Evolutionary conservation across 92 coral and sea anemone genomes (phyloP), one percentile per base, ranked within the genome.

Genomic region (Zoanthus gigantus): DNA sequence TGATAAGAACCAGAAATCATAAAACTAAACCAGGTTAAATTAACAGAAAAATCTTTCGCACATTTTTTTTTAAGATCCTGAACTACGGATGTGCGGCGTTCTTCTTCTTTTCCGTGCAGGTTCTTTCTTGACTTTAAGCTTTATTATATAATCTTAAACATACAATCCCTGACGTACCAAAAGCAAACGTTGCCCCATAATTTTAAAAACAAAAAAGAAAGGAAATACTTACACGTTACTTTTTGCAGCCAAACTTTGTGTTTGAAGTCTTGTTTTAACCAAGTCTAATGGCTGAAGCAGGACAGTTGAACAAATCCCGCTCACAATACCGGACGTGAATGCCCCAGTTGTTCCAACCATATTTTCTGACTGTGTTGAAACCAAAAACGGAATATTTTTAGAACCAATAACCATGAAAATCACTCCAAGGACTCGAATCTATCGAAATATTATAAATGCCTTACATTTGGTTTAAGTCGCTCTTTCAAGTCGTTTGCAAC

Each of bases 221-320:
- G 2, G 44, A 56, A 0, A 16, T 17, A 81, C 85, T 67, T 67
- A 81, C 85, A 74, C 85, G 28, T 71, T 54, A 47, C n/a, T 66
- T 46, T 90, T 77, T 1, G 94, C 57, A 32, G 93, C 77, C 42
- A 86, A 30, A 46, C 92, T 79, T 42, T 86, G 91, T 13, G 91
- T 88, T 78, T 96, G 98, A 84, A 97, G 90, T 69, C 98, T 86
- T 10, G 99, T 97, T 82, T 97, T 97, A 29, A 97, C 94, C 87
- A 97, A 90, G 83, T 95, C 99, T 63, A 97, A 84, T 4, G 99
- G 99, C 74, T 97, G 99, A 72, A 97, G 91, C 42, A 97, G 82
- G 34, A 97, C 82, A 57, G 99, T 94, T 30, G 99, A 97, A 76
- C 92, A 92, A 7, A 98, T 92, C 15, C 99, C 99, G 89, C 99